phyloP scores from a whole-genome alignment of 2,888 invertebrate species.

The Megalurothrips usitatus region DNA sequence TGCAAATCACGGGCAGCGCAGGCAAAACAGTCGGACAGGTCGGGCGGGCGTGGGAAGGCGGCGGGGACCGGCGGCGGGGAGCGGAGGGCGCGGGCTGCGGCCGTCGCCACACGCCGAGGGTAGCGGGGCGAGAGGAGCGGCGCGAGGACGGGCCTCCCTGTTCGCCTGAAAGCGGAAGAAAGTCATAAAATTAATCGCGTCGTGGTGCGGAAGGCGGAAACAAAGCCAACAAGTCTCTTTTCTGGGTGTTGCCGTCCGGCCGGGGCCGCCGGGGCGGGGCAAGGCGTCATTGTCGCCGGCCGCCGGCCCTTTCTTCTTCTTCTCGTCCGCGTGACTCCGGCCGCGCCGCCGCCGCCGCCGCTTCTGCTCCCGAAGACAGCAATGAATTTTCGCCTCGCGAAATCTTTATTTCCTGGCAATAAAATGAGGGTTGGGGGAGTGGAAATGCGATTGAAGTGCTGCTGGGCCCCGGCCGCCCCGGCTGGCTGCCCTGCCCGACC shows the following conservation, averaged over 20 bases:
- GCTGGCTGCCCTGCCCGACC: no score
- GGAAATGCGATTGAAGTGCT: constrained; percentile 1
- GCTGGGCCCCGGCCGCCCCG: no score
- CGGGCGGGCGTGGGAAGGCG: no score
- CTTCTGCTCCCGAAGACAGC: background rate
- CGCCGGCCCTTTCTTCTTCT: background rate
- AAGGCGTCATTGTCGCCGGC: background rate
- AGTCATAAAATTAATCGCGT: constrained; percentile 7
- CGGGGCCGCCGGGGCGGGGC: no score
- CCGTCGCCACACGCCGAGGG: background rate
- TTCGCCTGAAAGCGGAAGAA: background rate
- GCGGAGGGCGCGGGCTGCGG: background rate
- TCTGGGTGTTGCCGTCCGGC: background rate
- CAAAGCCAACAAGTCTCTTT: background rate
- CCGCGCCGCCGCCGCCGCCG: background rate
- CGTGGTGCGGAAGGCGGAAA: background rate
- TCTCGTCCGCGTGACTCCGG: background rate
- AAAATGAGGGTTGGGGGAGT: background rate
- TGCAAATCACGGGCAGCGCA: background rate
- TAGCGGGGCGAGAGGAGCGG: background rate
- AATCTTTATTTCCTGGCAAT: constrained; percentile 21
- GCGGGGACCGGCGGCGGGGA: no score
- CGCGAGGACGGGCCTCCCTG: background rate
- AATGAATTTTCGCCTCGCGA: constrained; percentile 10
- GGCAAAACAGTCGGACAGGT: background rate